These are phyloP conservation scores for Zoanthus sociatus DNA, from an alignment of 92 coral and sea anemone genomes.

Conservation along the genomic window DNA sequence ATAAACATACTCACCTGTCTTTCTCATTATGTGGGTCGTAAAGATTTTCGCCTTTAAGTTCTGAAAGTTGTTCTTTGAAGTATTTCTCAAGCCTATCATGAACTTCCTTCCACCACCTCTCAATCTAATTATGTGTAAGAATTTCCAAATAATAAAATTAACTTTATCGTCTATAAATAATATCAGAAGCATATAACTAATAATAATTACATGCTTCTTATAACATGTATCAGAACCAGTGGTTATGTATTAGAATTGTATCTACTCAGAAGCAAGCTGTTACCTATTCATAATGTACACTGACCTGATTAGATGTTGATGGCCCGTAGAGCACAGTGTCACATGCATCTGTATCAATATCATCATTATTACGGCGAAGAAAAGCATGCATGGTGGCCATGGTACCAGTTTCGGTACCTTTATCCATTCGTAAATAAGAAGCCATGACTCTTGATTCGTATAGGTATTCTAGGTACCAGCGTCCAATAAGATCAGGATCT, in stretches of 20 bases:
- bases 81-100: constrained; percentile 28
- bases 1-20: constrained; percentile 21
- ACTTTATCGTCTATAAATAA: constrained; percentile 12
- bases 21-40: constrained; percentile 23
- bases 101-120: constrained; percentile 39
- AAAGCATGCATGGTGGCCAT: constrained; percentile 67
- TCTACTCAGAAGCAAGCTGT: background rate
- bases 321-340: constrained; percentile 64
- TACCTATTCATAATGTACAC: constrained; percentile 2
- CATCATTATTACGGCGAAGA: constrained; percentile 46
- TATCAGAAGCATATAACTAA: background rate
- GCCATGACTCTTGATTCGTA: constrained; percentile 48
- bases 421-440: constrained; percentile 40
- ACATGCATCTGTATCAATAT: constrained; percentile 37
- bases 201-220: background rate
- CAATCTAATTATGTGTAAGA: constrained; percentile 16
- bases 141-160: constrained; percentile 14
- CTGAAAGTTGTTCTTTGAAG: constrained; percentile 32
- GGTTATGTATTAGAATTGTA: background rate
- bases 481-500: constrained; percentile 54
- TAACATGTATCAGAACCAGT: constrained; percentile 12
- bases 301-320: constrained; percentile 65
- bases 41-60: constrained; percentile 28
- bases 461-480: constrained; percentile 56
- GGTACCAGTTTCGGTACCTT: constrained; percentile 60